Conservation (phyloP, 2,888 invertebrate species). For the Lithophane leautieri region DNA sequence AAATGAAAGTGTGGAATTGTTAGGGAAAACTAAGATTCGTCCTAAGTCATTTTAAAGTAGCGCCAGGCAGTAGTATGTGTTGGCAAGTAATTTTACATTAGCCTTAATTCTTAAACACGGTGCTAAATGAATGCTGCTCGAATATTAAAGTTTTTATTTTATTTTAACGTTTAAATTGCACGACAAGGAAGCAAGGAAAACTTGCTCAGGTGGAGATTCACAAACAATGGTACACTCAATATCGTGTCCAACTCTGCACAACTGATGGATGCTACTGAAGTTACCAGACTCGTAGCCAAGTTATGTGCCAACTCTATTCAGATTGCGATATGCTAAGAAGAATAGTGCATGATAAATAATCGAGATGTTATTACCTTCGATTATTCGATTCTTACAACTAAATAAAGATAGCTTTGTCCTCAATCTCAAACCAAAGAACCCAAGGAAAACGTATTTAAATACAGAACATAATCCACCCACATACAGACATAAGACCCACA, state of each 20-base stretch:
- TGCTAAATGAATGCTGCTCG: not conserved
- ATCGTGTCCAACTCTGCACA: too few relatives aligned
- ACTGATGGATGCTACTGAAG: too few relatives aligned
- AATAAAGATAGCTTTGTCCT: not conserved
- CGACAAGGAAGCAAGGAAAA: too few relatives aligned
- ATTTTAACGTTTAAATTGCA: too few relatives aligned
- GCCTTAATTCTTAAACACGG: not conserved
- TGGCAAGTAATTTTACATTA: not conserved
- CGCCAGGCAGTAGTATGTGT: not conserved
- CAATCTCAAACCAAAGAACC: not conserved
- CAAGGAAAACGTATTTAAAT: slow-evolving; percentile 5
- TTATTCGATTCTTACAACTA: not conserved
- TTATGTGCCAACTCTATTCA: too few relatives aligned
- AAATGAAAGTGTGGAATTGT: slow-evolving; percentile 13
- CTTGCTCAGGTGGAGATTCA: too few relatives aligned
- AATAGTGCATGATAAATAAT: not conserved
- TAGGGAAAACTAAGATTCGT: not conserved
- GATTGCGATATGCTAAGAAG: too few relatives aligned
- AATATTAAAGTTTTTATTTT: not conserved
- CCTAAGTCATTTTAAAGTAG: not conserved
- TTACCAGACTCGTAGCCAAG: too few relatives aligned
- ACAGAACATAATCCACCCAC: slow-evolving; percentile 1
- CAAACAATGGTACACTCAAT: too few relatives aligned
- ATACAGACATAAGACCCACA: slow-evolving; percentile 33
- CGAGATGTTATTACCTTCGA: not conserved